Evolutionary conservation across 2,113 vertebrate species (phyloP).

Genomic region (Galbula dea): DNA sequence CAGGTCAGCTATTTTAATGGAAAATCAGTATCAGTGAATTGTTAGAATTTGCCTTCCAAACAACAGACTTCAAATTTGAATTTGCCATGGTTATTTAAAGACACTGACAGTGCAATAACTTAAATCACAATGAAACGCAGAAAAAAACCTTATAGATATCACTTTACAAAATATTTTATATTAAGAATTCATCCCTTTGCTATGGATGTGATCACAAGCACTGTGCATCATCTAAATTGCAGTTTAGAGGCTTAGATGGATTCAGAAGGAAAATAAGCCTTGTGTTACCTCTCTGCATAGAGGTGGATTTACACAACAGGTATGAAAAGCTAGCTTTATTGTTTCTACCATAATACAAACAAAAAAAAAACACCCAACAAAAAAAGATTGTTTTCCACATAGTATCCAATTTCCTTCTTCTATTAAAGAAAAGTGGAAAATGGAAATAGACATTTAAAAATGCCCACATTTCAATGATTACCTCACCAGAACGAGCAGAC

Average conservation of each 20-base stretch:
- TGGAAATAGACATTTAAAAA: background rate
- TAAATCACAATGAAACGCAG: background rate
- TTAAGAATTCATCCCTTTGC: background rate
- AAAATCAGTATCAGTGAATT: constrained; percentile 18
- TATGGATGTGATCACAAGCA: background rate
- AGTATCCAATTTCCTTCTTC: background rate
- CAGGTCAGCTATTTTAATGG: background rate
- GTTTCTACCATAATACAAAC: background rate
- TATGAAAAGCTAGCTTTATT: background rate
- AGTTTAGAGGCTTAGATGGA: background rate
- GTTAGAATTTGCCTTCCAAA: background rate
- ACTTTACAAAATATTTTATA: background rate
- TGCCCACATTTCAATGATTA: background rate
- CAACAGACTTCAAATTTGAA: constrained; percentile 26
- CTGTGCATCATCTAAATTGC: background rate
- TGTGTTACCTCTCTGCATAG: background rate
- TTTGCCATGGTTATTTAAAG: constrained; percentile 22
- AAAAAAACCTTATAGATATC: background rate
- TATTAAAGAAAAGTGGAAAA: background rate
- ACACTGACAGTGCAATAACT: background rate
- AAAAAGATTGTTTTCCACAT: background rate
- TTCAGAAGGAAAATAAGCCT: background rate
- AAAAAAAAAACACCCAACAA: background rate
- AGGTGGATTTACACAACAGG: background rate
- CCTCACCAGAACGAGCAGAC: background rate